phyloP scores from a whole-genome alignment of 2,797 vertebrate genomes.

The Fundulus diaphanus region DNA sequence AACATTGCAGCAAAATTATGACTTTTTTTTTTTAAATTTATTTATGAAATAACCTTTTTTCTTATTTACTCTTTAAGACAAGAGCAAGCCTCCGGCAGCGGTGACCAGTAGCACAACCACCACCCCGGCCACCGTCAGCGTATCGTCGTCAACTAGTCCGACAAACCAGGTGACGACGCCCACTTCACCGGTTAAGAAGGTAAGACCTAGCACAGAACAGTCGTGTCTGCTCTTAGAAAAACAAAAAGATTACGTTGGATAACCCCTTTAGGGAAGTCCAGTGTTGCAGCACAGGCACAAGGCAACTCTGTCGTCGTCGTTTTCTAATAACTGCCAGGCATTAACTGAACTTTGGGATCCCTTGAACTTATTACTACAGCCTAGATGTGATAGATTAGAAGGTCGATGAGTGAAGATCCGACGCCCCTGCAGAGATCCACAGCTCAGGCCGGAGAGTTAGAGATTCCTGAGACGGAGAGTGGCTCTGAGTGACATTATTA shows the following conservation, averaged over 20 bases:
- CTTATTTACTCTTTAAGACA: slow-evolving; percentile 80
- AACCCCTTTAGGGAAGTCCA: not conserved
- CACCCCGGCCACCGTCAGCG: slow-evolving; percentile 76
- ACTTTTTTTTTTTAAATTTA: not conserved
- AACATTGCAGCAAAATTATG: not conserved
- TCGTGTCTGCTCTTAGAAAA: not conserved
- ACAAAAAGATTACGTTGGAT: not conserved
- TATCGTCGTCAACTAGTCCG: slow-evolving; percentile 83
- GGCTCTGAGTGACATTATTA: no score
- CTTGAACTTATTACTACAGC: not conserved
- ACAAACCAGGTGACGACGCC: slow-evolving; percentile 90
- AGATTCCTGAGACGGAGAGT: no score
- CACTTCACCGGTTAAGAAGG: slow-evolving; percentile 94
- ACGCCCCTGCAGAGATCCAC: slow-evolving; percentile 10
- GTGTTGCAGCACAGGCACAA: slow-evolving; percentile 1
- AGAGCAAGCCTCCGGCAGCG: slow-evolving; percentile 85
- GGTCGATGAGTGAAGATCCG: slow-evolving; percentile 10
- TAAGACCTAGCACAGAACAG: slow-evolving; percentile 69
- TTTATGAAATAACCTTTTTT: not conserved
- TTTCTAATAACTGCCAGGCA: not conserved
- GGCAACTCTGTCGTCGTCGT: not conserved
- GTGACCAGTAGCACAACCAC: slow-evolving; percentile 85
- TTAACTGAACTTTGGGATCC: not conserved
- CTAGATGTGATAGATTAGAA: slow-evolving; percentile 5
- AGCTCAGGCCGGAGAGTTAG: no score